phyloP scores from a whole-genome alignment of 2,888 invertebrate species.

The Synergus umbraculus region DNA sequence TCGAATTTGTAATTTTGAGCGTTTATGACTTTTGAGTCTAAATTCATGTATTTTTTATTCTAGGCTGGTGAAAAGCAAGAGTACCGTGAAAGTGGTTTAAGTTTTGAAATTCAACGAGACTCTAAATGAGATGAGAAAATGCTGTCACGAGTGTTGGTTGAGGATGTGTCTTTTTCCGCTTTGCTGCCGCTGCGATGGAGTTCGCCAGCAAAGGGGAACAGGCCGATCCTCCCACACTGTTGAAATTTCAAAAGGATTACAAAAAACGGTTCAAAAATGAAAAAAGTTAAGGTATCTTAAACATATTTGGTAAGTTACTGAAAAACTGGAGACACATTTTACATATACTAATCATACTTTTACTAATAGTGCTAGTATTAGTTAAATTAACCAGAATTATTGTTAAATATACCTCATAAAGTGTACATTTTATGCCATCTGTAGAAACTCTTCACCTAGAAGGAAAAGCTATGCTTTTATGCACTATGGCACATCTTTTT shows the following conservation, averaged over 20 bases:
- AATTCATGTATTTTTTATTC: neutral
- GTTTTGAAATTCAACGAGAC: constrained; percentile 27
- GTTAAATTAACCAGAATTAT: neutral
- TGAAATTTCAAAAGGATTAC: neutral
- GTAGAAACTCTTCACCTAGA: neutral
- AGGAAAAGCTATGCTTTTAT: constrained; percentile 8
- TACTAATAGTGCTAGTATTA: no score
- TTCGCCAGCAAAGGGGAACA: constrained; percentile 82
- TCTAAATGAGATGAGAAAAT: constrained; percentile 35
- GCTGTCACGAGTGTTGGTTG: constrained; percentile 63
- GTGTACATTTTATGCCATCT: neutral
- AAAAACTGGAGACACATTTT: neutral
- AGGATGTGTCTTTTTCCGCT: constrained; percentile 84
- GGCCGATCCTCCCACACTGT: constrained; percentile 75
- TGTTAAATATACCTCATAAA: neutral
- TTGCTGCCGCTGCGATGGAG: constrained; percentile 80
- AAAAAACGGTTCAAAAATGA: neutral
- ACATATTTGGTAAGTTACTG: neutral
- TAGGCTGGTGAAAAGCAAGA: neutral
- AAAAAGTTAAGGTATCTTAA: neutral
- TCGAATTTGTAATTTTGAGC: neutral
- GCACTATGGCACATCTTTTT: neutral
- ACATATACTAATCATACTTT: no score
- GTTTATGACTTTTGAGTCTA: neutral
- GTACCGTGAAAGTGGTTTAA: constrained; percentile 22